Evolutionary conservation across 2,797 vertebrate genomes (phyloP).

Genomic region (Smutsia temminckii): DNA sequence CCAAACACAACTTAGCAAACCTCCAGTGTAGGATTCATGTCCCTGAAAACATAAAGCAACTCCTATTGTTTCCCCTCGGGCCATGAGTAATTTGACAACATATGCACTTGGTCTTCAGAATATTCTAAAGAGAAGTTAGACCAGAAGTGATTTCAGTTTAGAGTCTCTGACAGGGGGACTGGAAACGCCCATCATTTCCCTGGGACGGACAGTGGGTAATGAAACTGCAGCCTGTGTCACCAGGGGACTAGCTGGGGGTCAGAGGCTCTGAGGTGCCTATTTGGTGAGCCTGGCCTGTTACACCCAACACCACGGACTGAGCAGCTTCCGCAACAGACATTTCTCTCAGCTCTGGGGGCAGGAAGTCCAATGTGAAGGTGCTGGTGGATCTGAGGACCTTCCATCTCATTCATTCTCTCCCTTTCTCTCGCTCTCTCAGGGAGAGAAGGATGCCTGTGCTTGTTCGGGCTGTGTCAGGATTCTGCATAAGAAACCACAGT

Average conservation of each 20-base stretch:
- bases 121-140: not conserved
- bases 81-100: not conserved
- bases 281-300: not conserved
- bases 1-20: not conserved
- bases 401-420: not conserved
- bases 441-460: not conserved
- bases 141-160: not conserved
- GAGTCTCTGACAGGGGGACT: no score
- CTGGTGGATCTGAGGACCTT: no score
- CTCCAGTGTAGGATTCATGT: not conserved
- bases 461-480: not conserved
- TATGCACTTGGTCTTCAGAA: not conserved
- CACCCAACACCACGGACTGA: accelerated
- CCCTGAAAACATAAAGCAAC: not conserved
- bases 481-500: not conserved
- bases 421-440: not conserved
- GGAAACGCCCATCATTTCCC: no score
- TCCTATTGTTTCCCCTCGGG: not conserved
- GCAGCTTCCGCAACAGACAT: not conserved
- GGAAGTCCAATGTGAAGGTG: no score
- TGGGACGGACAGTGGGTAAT: not conserved
- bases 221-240: accelerated
- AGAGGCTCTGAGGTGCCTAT: not conserved
- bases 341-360: not conserved
- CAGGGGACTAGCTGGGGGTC: accelerated